Evolutionary conservation across 2,113 vertebrate species (phyloP), one percentile per base, ranked within the genome.

Genomic region (Phrynosoma platyrhinos): DNA sequence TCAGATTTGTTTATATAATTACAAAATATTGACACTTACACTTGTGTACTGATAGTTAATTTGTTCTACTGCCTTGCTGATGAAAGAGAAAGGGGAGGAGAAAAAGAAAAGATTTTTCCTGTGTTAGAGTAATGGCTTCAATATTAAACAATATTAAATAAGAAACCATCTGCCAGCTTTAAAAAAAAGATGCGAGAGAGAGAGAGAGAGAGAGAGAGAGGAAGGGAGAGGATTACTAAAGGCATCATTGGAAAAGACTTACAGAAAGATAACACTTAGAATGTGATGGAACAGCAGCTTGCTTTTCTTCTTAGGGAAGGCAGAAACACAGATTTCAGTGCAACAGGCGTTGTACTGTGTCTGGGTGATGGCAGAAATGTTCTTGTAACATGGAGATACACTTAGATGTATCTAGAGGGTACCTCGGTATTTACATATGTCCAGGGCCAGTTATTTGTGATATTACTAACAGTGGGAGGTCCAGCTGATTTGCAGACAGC

Each of bases 21-120:
- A 42, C 80, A 79, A 81, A 75, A 83, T 81, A 79, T 27, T 77
- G 52, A 81, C 66, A 77, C 90, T 87, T 81, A 90, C 55, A 74
- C 62, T 84, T 14, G 75, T 20, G 23, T 12, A 2, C 14, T 75
- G 82, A 88, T 72, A 23, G 90, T 76, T 87, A 75, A 42, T 66
- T 77, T 79, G 40, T 30, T 62, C 42, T 85, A 23, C 23, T 23
- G 25, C 18, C 64, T 75, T 75, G 30, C 23, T 72, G 69, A 91
- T 87, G 64, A 1, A 58, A 12, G 75, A 71, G 82, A 47, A 40
- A 16, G 66, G 64, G 52, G 58, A 64, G 42, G 68, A 89, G 66
- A 66, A 68, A 6, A 78, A 62, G 12, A 62, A 18, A 62, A 62
- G 58, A 16, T 62, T 47, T 79, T 79, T 23, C 1, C 36, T 47